Evolutionary conservation across 2,113 vertebrate species (phyloP).

Genomic region (Upupa epops): DNA sequence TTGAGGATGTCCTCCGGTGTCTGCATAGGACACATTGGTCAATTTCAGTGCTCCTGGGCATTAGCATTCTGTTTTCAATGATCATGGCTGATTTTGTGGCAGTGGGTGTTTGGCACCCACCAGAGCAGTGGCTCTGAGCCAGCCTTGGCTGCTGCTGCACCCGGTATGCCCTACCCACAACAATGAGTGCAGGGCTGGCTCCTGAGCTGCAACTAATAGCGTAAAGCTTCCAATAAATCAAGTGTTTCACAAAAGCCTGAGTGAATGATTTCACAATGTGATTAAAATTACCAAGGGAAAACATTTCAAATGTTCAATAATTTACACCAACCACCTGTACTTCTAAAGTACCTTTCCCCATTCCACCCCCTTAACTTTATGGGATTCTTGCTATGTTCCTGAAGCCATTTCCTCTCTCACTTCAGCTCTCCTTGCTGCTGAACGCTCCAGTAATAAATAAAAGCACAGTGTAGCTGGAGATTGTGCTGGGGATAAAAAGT

Average conservation of each 20-base stretch:
- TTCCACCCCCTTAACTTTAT: not conserved
- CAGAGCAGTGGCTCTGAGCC: not conserved
- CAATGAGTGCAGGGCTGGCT: not conserved
- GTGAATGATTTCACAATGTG: constrained; percentile 37
- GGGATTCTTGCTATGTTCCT: constrained; percentile 27
- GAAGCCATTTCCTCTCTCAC: not conserved
- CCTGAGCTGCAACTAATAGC: not conserved
- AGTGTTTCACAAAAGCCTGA: constrained; percentile 24
- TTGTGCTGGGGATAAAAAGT: not conserved
- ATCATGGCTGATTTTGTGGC: not conserved
- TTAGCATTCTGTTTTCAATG: not conserved
- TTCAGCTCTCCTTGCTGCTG: constrained; percentile 7
- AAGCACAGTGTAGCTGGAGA: not conserved
- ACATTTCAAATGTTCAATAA: constrained; percentile 33
- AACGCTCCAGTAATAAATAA: constrained; percentile 6
- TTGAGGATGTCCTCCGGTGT: not conserved
- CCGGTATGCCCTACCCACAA: rapidly evolving
- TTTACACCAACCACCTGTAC: constrained; percentile 40
- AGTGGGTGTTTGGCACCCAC: not conserved
- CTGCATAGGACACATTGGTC: not conserved
- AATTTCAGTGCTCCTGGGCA: not conserved
- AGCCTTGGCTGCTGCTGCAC: not conserved
- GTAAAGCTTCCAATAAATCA: constrained; percentile 41
- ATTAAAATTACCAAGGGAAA: constrained; percentile 58
- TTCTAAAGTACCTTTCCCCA: constrained; percentile 28